Evolutionary conservation across 2,797 vertebrate species (phyloP), one percentile per base, ranked within the genome.

Genomic region (Coluber constrictor): DNA sequence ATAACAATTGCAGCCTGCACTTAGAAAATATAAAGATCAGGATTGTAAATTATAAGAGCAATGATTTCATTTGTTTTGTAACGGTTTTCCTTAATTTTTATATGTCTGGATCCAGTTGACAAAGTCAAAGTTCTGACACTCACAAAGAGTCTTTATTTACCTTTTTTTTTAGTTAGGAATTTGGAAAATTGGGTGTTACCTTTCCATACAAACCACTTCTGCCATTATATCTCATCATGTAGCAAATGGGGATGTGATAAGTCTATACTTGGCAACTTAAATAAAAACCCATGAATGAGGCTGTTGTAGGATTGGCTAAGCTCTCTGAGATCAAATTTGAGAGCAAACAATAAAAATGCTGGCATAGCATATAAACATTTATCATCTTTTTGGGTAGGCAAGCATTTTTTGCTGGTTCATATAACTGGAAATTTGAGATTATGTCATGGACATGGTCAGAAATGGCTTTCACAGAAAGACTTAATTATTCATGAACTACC

Each of bases 21-120:
- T 94, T 12, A 88, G 90, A 92, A 94, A 93, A 90, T 91, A 92
- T 70, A 94, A 95, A 96, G 90, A 90, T 96, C 57, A 86, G 5
- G 47, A 20, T 59, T 95, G 96, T 93, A 90, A 94, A 95, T 94
- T 94, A 90, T 1, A 89, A 43, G 9, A 90, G 12, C 55, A 18
- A 95, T 87, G 92, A 91, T 74, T 55, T 90, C 74, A 37, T 83
- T 60, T 37, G 32, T 66, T 61, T 90, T 27, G 95, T 94, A 94
- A 91, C 23, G 92, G 27, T 91, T 90, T 92, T 29, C 37, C 32
- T 95, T 95, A 94, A 2, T 63, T 54, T 29, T 87, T 90, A 5
- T 92, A 92, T 93, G 93, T 92, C 83, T 4, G 91, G 0, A 91
- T 3, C 88, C 56, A 92, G 87, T 51, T 3, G 90, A 12, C 18